A percentile compares a stretch with the other conserved stretches of the same genome.
Evolutionary conservation across 1,140 invertebrate genomes (phyloP).

Genomic region (Pachyrhynchus sulphureomaculatus): DNA sequence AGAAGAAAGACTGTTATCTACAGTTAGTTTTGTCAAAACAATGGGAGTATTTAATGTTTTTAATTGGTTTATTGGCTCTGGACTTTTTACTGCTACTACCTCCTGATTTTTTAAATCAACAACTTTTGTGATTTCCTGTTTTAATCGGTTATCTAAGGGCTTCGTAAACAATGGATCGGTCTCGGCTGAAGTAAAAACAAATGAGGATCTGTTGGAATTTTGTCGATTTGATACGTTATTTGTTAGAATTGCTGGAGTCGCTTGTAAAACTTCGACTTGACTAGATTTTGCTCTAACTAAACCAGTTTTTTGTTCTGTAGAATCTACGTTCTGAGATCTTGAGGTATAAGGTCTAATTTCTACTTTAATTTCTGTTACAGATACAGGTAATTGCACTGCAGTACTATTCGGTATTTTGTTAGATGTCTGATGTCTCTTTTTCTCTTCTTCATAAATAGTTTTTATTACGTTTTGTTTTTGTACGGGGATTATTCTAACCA

Average conservation of each 20-base stretch:
- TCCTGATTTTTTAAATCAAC: not conserved
- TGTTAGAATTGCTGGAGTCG: not conserved
- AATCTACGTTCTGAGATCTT: not conserved
- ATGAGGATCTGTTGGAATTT: not conserved
- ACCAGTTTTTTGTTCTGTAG: slow-evolving; percentile 7
- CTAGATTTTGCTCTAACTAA: slow-evolving; percentile 8
- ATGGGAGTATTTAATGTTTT: too few relatives aligned
- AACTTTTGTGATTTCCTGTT: not conserved
- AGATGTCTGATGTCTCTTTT: too few relatives aligned
- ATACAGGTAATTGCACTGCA: not conserved
- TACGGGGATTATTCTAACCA: not conserved
- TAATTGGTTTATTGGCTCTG: not conserved
- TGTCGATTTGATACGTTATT: not conserved
- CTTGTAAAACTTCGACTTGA: slow-evolving; percentile 15
- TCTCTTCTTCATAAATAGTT: not conserved
- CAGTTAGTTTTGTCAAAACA: too few relatives aligned
- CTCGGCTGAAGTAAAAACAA: not conserved
- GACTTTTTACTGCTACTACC: not conserved
- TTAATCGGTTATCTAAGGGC: not conserved
- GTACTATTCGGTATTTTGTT: not conserved
- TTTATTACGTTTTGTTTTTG: not conserved
- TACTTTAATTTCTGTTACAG: slow-evolving; percentile 22
- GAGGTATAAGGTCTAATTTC: slow-evolving; percentile 7
- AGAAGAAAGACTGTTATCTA: too few relatives aligned
- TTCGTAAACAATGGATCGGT: not conserved